These are phyloP conservation scores for Halcyon chelicuti DNA, from an alignment of 2,797 vertebrate genomes.

Conservation along the genomic window DNA sequence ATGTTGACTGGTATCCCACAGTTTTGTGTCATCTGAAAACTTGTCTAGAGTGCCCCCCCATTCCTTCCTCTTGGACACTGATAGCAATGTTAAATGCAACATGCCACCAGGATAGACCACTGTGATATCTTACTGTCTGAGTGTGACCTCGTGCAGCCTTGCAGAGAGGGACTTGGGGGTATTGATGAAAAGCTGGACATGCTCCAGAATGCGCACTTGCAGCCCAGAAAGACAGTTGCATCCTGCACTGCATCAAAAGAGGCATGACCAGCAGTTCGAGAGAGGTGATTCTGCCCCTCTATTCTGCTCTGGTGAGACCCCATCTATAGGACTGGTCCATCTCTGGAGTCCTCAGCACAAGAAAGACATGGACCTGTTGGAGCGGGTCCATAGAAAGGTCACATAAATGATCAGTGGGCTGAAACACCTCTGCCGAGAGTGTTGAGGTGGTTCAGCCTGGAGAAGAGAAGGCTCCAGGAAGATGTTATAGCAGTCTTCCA, in stretches of 20 bases:
- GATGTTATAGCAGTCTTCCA: background rate
- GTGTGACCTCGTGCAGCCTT: too few species aligned
- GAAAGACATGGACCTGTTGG: background rate
- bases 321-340: too few species aligned
- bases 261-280: too few species aligned
- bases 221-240: too few species aligned
- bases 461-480: background rate
- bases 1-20: background rate
- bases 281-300: too few species aligned
- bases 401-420: too few species aligned
- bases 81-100: background rate
- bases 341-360: too few species aligned
- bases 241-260: too few species aligned
- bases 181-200: too few species aligned
- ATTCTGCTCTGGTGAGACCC: too few species aligned
- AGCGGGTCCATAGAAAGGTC: background rate
- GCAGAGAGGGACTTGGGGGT: too few species aligned
- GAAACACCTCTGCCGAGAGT: background rate
- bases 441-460: background rate
- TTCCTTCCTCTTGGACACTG: background rate
- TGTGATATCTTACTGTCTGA: background rate
- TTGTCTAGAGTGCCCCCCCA: background rate
- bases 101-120: background rate
- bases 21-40: background rate
- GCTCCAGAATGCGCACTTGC: too few species aligned